Evolutionary conservation across 2,113 vertebrate genomes (phyloP).

Genomic region (Collichthys lucidus): DNA sequence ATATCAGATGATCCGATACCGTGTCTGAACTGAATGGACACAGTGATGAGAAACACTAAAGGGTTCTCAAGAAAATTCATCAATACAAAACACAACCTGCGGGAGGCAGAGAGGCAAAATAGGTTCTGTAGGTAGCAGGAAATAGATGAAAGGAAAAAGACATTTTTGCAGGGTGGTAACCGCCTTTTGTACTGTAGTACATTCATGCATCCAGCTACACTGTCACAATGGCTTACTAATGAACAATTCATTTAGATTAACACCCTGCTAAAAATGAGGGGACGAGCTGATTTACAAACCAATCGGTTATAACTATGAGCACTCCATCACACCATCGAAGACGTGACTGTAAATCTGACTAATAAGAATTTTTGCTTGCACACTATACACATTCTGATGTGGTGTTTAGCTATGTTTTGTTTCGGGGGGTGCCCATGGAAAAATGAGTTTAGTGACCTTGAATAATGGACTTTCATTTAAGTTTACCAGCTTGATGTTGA

Average conservation of each 20-base stretch:
- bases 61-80: background rate
- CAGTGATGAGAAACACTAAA: background rate
- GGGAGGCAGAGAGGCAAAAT: background rate
- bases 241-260: background rate
- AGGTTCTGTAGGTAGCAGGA: background rate
- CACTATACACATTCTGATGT: background rate
- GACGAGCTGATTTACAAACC: background rate
- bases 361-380: background rate
- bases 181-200: background rate
- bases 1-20: slow-evolving; percentile 4
- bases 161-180: background rate
- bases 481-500: background rate
- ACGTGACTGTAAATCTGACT: background rate
- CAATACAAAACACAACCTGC: background rate
- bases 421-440: background rate
- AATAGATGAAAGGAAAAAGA: background rate
- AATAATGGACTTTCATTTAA: background rate
- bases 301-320: background rate
- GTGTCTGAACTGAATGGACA: slow-evolving; percentile 9
- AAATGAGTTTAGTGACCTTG: background rate
- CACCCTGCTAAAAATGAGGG: background rate
- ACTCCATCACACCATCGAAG: background rate
- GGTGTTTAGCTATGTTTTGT: background rate
- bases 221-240: background rate
- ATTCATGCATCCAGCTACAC: background rate